Evolutionary conservation across 2,113 vertebrate species (phyloP).

Genomic region (Bostrychus sinensis): DNA sequence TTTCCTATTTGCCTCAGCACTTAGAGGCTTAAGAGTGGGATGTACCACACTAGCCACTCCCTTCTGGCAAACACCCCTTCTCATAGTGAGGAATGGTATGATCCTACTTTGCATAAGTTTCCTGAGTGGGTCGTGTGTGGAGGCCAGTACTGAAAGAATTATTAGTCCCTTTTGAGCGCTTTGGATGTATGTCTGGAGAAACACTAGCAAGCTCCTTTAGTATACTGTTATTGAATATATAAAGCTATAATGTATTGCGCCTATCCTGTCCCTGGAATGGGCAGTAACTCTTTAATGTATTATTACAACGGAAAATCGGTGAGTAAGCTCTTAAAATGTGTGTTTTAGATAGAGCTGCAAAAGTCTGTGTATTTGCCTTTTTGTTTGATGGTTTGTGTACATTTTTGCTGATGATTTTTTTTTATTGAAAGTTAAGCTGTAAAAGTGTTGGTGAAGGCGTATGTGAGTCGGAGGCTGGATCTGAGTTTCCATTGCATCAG

Average conservation of each 20-base stretch:
- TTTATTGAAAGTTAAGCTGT: constrained; percentile 1
- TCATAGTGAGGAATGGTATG: constrained; percentile 83
- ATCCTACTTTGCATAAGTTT: constrained; percentile 97
- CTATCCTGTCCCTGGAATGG: constrained; percentile 95
- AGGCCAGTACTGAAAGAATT: constrained; percentile 85
- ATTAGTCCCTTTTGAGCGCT: constrained; percentile 83
- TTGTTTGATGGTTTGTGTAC: constrained; percentile 17
- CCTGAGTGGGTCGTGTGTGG: constrained; percentile 91
- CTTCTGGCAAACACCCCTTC: constrained; percentile 71
- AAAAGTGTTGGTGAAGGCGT: constrained; percentile 4
- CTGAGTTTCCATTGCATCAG: constrained; percentile 68
- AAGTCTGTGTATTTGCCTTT: constrained; percentile 32
- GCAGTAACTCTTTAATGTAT: constrained; percentile 97
- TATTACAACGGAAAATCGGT: constrained; percentile 99
- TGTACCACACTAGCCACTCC: constrained; percentile 72
- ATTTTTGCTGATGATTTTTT: constrained; percentile 25
- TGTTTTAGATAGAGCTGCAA: constrained; percentile 41
- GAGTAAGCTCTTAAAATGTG: constrained; percentile 81
- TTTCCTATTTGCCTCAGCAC: constrained; percentile 79
- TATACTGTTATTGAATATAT: constrained; percentile 55
- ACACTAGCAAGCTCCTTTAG: constrained; percentile 69
- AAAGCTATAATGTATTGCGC: constrained; percentile 92
- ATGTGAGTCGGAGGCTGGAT: constrained; percentile 30
- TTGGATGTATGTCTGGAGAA: constrained; percentile 86
- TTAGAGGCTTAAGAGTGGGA: constrained; percentile 77